phyloP scores from a whole-genome alignment of 2,888 invertebrate genomes.

The Eudasyphora cyanicolor region DNA sequence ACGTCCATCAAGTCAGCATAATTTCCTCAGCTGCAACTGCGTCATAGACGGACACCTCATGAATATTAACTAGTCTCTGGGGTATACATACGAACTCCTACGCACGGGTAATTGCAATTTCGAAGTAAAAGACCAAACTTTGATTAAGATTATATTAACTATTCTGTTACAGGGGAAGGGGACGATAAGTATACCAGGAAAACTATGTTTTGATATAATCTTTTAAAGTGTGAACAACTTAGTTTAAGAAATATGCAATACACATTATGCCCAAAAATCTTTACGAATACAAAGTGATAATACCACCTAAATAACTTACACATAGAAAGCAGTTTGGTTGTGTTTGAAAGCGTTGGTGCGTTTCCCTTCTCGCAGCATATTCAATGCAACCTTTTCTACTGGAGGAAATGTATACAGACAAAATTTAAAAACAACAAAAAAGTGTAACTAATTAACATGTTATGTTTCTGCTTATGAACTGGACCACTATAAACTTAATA shows the following conservation, averaged over 20 bases:
- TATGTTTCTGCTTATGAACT: too few relatives aligned
- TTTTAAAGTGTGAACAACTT: neutral
- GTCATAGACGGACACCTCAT: slow-evolving; percentile 14
- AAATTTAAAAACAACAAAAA: too few relatives aligned
- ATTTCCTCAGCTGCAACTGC: neutral
- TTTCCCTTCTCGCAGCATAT: too few relatives aligned
- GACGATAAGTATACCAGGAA: neutral
- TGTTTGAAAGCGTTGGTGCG: too few relatives aligned
- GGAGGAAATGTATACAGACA: too few relatives aligned
- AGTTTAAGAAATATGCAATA: neutral
- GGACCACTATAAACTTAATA: too few relatives aligned
- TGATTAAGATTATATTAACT: slow-evolving; percentile 14
- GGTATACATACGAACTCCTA: neutral
- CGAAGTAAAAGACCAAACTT: neutral
- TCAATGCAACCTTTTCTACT: too few relatives aligned
- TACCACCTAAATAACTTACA: too few relatives aligned
- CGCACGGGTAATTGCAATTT: slow-evolving; percentile 2
- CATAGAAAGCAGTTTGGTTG: too few relatives aligned
- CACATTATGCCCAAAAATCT: too few relatives aligned
- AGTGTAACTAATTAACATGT: too few relatives aligned
- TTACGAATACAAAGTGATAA: too few relatives aligned
- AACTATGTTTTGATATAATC: neutral
- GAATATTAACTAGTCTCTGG: slow-evolving; percentile 23
- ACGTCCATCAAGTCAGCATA: neutral
- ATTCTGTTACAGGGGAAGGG: neutral